Percentiles rank a stretch among this genome's conserved stretches.
phyloP scores from a whole-genome alignment of 2,888 invertebrate genomes.

The Dorcus parallelipipedus region DNA sequence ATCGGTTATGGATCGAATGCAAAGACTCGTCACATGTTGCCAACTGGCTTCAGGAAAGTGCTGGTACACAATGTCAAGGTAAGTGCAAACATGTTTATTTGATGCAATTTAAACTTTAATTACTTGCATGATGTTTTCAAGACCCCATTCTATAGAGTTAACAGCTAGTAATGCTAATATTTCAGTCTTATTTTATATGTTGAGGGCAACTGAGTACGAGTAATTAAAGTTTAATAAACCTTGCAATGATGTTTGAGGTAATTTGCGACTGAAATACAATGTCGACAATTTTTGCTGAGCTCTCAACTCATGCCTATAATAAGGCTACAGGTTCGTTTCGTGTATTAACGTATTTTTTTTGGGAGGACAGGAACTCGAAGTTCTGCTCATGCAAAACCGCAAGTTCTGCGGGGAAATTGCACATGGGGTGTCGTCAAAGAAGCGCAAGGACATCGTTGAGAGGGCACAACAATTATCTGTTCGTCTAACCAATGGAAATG shows the following conservation, averaged over 20 bases:
- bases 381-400: slow-evolving; percentile 98
- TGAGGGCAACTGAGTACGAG: background rate
- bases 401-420: slow-evolving; percentile 98
- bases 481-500: slow-evolving; percentile 93
- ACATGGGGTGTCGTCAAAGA: slow-evolving; percentile 96
- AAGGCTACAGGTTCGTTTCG: background rate
- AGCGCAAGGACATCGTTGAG: slow-evolving; percentile 93
- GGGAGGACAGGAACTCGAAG: slow-evolving; percentile 78
- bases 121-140: background rate
- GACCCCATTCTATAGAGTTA: background rate
- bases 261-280: slow-evolving; percentile 48
- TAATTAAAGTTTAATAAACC: background rate
- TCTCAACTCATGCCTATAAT: background rate
- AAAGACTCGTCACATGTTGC: slow-evolving; percentile 94
- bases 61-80: slow-evolving; percentile 83
- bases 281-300: slow-evolving; percentile 38
- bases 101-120: background rate
- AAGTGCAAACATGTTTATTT: slow-evolving; percentile 31
- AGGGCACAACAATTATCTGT: slow-evolving; percentile 94
- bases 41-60: slow-evolving; percentile 97
- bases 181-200: background rate
- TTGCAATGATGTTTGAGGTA: slow-evolving; percentile 45
- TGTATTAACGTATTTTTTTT: background rate
- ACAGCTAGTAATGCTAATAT: no score
- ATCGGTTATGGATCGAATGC: slow-evolving; percentile 98